A percentile compares a stretch with the other conserved stretches of the same genome.
These are phyloP conservation scores for Charina bottae DNA, from an alignment of 2,113 vertebrate species.

Conservation along the genomic window DNA sequence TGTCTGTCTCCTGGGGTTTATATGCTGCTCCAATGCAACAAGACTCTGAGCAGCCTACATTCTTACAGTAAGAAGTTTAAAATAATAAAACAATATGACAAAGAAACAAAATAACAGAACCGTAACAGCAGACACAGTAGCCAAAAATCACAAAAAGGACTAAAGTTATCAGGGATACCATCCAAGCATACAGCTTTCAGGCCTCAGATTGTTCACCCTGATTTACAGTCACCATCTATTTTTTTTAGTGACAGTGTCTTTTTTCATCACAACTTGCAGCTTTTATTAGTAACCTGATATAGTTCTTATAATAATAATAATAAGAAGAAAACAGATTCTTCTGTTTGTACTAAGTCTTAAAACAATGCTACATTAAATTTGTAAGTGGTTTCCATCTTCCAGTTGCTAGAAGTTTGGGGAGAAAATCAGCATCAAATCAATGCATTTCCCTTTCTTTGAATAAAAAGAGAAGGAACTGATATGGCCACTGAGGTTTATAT, in stretches of 20 bases:
- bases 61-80: background rate
- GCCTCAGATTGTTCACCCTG: background rate
- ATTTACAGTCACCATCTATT: background rate
- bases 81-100: background rate
- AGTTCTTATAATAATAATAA: background rate
- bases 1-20: background rate
- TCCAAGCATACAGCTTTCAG: background rate
- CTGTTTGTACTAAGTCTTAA: conserved; percentile 32
- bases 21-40: background rate
- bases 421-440: conserved; percentile 56
- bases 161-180: background rate
- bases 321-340: conserved; percentile 37
- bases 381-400: conserved; percentile 42
- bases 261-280: background rate
- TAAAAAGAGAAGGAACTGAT: conserved; percentile 54
- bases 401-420: conserved; percentile 51
- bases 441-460: conserved; percentile 45
- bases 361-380: conserved; percentile 43
- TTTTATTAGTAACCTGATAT: background rate
- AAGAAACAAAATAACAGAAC: background rate
- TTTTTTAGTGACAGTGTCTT: too few species aligned
- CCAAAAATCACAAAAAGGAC: background rate
- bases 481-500: conserved; percentile 46
- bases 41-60: background rate
- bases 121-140: background rate